These are phyloP conservation scores for Rhogogaster chlorosoma DNA, from an alignment of 2,888 invertebrate genomes.

Conservation along the genomic window DNA sequence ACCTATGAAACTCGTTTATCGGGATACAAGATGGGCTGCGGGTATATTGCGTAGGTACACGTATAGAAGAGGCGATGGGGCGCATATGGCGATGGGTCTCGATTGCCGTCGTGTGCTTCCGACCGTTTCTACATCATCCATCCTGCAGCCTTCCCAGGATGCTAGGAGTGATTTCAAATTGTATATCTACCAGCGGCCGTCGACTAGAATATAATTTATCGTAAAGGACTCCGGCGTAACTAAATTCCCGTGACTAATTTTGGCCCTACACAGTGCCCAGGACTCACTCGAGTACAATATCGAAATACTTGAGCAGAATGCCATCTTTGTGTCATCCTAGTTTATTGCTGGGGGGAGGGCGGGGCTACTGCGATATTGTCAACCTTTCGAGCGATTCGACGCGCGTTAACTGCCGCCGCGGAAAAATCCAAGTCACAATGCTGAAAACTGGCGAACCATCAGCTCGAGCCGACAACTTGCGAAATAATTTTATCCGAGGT, in stretches of 20 bases:
- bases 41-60: neutral
- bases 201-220: slow-evolving; percentile 68
- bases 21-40: neutral
- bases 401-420: slow-evolving; percentile 68
- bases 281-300: slow-evolving; percentile 71
- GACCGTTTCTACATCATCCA: slow-evolving; percentile 49
- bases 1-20: neutral
- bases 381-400: slow-evolving; percentile 73
- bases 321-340: slow-evolving; percentile 66
- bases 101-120: neutral
- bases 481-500: neutral
- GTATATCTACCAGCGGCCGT: slow-evolving; percentile 41
- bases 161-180: slow-evolving; percentile 30
- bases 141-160: slow-evolving; percentile 42
- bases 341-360: slow-evolving; percentile 63
- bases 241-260: slow-evolving; percentile 72
- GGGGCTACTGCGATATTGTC: slow-evolving; percentile 71
- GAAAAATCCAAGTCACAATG: slow-evolving; percentile 38
- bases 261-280: slow-evolving; percentile 62
- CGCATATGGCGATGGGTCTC: neutral
- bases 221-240: slow-evolving; percentile 69
- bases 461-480: neutral
- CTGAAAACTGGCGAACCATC: neutral
- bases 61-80: neutral
- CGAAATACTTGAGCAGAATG: slow-evolving; percentile 63